Evolutionary conservation across 1,140 invertebrate species (phyloP), one percentile per base, ranked within the genome.

Genomic region (Pseudomyrmex dendroicus): DNA sequence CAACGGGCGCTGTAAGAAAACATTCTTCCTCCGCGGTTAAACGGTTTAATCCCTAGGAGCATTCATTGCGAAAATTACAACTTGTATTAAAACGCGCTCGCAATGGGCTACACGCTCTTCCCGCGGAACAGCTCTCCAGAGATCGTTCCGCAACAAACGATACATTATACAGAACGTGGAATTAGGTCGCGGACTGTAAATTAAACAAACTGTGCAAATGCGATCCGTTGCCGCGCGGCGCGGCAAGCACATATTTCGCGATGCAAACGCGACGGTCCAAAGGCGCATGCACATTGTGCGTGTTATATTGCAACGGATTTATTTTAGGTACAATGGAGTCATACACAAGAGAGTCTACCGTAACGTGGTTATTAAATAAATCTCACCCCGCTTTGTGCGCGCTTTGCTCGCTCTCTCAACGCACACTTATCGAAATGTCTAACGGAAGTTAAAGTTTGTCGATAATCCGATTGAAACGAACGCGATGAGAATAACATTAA

Each of bases 121-220:
- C 66, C 25, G 72, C 54, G 72, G 66, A 80, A 80, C 66, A 13
- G 12, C 66, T 15, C 76, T 59, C 66, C 15, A 61, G 76, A 72
- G 76, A 72, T 80, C 76, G 76, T 48, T 54, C 66, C 76, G 54
- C 46, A 80, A 80, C 66, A 59, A 80, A 72, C 76, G 66, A 80
- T 80, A 80, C 76, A 80, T 80, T 80, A 80, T 80, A 80, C 76
- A 59, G 66, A 80, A 80, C 44, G 54, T 35, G 56, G 76, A 80
- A 72, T 80, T 80, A 56, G 76, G 76, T 80, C 76, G 76, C 22
- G 52, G 66, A 72, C 66, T 80, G 76, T 80, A 80, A 80, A 80
- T 80, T 80, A 80, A 80, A 80, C 76, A 80, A 80, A 72, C 76
- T 80, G 76, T 80, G 76, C 56, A 80, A 80, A 80, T 80, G 76